phyloP scores from a whole-genome alignment of 2,113 vertebrate species.

The Rhegmatorhina hoffmannsi region DNA sequence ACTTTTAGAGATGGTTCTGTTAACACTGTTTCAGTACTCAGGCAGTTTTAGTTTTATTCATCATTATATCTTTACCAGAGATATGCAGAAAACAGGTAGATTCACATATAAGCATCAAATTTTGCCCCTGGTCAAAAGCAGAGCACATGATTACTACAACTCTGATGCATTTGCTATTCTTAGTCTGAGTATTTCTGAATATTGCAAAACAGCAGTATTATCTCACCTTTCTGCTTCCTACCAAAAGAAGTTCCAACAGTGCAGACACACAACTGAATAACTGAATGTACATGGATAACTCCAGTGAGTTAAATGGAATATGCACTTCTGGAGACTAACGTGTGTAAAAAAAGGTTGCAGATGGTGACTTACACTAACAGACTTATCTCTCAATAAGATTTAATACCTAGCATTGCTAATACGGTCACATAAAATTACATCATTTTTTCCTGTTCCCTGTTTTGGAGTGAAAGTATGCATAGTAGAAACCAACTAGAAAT shows the following conservation, averaged over 20 bases:
- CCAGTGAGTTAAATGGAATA: neutral
- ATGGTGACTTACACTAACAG: neutral
- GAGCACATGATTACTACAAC: neutral
- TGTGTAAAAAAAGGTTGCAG: neutral
- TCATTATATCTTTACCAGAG: neutral
- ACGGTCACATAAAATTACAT: neutral
- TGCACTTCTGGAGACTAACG: neutral
- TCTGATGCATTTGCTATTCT: neutral
- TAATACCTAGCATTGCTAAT: neutral
- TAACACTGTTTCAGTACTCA: neutral
- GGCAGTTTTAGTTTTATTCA: neutral
- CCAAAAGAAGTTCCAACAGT: neutral
- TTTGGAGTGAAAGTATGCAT: neutral
- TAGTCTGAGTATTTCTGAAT: neutral
- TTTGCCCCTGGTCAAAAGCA: neutral
- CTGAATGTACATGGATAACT: neutral
- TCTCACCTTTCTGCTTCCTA: neutral
- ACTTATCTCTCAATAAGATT: slow-evolving; percentile 34
- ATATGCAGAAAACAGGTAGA: neutral
- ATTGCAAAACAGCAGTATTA: neutral
- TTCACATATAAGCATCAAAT: neutral
- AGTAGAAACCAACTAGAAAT: neutral
- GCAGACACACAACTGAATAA: neutral
- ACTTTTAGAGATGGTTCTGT: neutral
- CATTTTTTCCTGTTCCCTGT: neutral